Percentiles rank a stretch among this genome's conserved stretches.
Conservation (phyloP, 2,113 vertebrate genomes). For the Crotalus helleri region DNA sequence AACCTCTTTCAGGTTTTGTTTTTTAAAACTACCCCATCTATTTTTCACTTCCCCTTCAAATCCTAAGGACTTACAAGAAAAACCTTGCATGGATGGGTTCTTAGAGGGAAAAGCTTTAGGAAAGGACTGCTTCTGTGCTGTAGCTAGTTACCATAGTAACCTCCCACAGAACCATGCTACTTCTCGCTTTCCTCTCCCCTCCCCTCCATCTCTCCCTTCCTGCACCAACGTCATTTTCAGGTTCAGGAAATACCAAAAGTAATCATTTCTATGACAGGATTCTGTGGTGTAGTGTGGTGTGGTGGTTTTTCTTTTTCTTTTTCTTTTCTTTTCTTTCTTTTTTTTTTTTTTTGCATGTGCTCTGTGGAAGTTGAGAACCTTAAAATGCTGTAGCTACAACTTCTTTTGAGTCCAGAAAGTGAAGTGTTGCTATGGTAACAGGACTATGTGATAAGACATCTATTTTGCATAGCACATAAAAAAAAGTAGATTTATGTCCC, state of each 20-base stretch:
- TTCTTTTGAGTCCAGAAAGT: slow-evolving; percentile 79
- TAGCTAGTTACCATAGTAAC: slow-evolving; percentile 81
- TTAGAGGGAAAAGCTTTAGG: slow-evolving; percentile 77
- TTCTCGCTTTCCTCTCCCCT: slow-evolving; percentile 58
- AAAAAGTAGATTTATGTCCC: slow-evolving; percentile 68
- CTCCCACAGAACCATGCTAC: slow-evolving; percentile 85
- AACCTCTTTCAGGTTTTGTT: slow-evolving; percentile 40
- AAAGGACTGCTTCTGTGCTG: slow-evolving; percentile 92
- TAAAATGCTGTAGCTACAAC: slow-evolving; percentile 75
- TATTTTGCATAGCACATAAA: slow-evolving; percentile 82
- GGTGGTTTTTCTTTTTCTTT: not conserved
- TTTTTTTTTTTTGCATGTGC: slow-evolving; percentile 58
- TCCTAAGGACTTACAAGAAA: slow-evolving; percentile 89
- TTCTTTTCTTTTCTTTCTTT: not conserved
- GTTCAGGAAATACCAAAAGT: slow-evolving; percentile 70
- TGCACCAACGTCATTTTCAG: slow-evolving; percentile 77
- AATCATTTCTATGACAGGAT: slow-evolving; percentile 62
- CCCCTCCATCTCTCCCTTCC: slow-evolving; percentile 69
- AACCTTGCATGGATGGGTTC: slow-evolving; percentile 76
- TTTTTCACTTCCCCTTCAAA: slow-evolving; percentile 61
- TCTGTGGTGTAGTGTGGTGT: not conserved
- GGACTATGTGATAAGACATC: slow-evolving; percentile 78
- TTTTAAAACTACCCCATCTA: slow-evolving; percentile 48
- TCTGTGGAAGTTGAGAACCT: slow-evolving; percentile 72
- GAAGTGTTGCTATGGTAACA: slow-evolving; percentile 83